Conservation (phyloP, 2,797 vertebrate species). For the Chloroceryle amazona region DNA sequence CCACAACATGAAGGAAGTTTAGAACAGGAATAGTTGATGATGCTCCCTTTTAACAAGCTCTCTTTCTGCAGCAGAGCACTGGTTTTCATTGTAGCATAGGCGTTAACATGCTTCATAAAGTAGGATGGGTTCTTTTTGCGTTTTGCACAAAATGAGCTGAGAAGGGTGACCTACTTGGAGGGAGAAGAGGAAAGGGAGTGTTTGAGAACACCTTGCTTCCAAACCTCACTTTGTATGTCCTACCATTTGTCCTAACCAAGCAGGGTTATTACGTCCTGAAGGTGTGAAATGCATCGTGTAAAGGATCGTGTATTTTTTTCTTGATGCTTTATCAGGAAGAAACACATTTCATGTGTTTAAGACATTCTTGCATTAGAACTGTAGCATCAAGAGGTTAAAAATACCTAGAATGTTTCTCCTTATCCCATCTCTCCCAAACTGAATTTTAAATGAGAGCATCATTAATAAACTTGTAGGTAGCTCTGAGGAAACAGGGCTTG, state of each 20-base stretch:
- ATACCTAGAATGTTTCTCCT: background rate
- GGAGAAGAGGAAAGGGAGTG: background rate
- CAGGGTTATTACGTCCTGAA: background rate
- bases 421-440: background rate
- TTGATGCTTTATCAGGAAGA: background rate
- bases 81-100: background rate
- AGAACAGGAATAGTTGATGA: rapidly evolving
- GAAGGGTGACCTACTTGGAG: background rate
- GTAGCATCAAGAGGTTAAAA: background rate
- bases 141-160: background rate
- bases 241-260: background rate
- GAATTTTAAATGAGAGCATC: background rate
- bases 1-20: background rate
- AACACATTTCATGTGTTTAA: background rate
- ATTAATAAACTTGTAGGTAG: background rate
- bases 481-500: background rate
- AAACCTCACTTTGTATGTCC: background rate
- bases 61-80: background rate
- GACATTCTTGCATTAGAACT: background rate
- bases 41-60: background rate
- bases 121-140: background rate
- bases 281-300: background rate
- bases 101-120: background rate
- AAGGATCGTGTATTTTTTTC: background rate
- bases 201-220: constrained; percentile 15